A percentile compares a stretch with the other conserved stretches of the same genome.
phyloP scores from a whole-genome alignment of 2,888 invertebrate species.

The Sipha maydis region DNA sequence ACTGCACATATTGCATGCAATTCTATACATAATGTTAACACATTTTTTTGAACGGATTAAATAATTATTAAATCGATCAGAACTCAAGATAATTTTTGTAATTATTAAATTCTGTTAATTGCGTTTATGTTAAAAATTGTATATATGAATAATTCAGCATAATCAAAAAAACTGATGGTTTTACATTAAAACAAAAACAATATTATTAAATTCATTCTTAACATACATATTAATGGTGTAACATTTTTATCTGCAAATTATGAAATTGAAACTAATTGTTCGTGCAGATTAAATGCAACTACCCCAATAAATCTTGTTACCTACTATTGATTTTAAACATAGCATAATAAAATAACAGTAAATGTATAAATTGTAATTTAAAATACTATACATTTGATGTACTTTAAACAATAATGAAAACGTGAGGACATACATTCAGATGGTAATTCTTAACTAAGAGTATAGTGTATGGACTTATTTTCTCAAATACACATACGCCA shows the following conservation, averaged over 20 bases:
- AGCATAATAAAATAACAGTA: too few species aligned
- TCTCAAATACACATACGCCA: background rate
- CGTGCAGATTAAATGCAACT: background rate
- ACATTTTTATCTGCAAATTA: background rate
- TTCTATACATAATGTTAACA: too few species aligned
- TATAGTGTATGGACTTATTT: background rate
- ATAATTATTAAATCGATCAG: background rate
- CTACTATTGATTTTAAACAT: background rate
- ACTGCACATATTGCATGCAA: too few species aligned
- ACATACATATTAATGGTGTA: background rate
- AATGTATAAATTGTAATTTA: background rate
- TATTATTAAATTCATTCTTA: background rate
- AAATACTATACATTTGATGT: background rate
- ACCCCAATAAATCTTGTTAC: background rate
- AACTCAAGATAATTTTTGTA: background rate
- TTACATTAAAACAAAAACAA: background rate
- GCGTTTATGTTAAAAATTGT: background rate
- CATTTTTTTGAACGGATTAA: background rate
- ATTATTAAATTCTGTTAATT: background rate
- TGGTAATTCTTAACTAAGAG: background rate
- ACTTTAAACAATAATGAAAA: conserved; percentile 10
- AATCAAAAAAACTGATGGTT: background rate
- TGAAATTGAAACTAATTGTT: background rate
- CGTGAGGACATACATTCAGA: conserved; percentile 22
- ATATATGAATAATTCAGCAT: background rate